Base-by-base conservation (phyloP, 2,113 vertebrate genomes). In the Lonchura striata region DNA sequence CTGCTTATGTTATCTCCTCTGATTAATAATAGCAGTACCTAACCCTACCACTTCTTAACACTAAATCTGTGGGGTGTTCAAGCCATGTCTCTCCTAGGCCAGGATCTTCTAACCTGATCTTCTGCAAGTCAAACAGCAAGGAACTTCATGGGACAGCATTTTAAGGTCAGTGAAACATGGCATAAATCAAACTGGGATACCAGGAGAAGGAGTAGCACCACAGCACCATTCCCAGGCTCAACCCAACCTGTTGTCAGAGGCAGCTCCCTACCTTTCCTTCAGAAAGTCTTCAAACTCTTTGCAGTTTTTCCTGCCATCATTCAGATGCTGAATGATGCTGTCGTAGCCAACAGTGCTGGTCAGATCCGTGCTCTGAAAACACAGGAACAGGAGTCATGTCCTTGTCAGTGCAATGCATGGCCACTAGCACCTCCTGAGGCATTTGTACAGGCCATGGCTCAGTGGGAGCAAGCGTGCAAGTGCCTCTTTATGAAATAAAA, bases 281-380 rank as follows among this genome's bases (percentile, higher is more conserved):
- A 99, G 85, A 93, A 99, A 99, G 23, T 99, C 99, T 94, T 99
- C 99, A 71, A 99, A 98, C 92, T 99, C 99, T 39, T 99, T 99
- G 97, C 99, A 99, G 53, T 98, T 99, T 97, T 98, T 99, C 93
- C 98, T 99, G 33, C 99, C 99, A 0, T 99, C 98, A 30, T 98
- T 99, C 74, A 99, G 96, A 59, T 99, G 99, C 28, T 99, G 99
- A 88, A 99, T 97, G 91, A 99, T 98, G 86, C 63, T 97, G 76
- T 99, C 99, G 0, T 99, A 99, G 56, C 99, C 99, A 1, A 64
- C 65, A 1, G 98, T 99, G 97, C 98, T 98, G 10, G 98, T 99
- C 92, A 99, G 97, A 56, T 99, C 99, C 0, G 96, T 50, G 77
- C 97, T 99, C 99, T 99, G 98, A 61, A 75, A 97, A 79, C 35